Conservation (phyloP, 2,113 vertebrate genomes). For the Pygoscelis antarcticus region DNA sequence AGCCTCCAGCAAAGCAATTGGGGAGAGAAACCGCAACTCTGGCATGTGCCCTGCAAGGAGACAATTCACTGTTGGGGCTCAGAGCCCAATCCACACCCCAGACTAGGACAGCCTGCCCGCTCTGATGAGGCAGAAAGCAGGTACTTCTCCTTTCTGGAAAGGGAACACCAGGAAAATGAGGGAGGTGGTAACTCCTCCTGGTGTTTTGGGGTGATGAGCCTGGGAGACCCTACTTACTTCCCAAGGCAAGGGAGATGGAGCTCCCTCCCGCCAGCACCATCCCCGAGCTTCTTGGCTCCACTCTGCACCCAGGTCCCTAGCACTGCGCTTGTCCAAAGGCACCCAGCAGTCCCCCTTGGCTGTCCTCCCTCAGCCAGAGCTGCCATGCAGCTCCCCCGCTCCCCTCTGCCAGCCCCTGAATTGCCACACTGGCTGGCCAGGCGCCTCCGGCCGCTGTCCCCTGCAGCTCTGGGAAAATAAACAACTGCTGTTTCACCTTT, state of each 20-base stretch:
- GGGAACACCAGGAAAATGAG: background rate
- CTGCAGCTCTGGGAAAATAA: background rate
- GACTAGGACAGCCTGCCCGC: background rate
- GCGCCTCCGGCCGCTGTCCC: background rate
- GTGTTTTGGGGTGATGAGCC: background rate
- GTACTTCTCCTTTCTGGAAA: background rate
- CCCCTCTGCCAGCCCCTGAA: background rate
- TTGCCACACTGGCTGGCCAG: background rate
- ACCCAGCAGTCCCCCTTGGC: background rate
- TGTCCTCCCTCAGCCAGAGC: constrained; percentile 46
- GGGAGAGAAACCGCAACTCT: background rate
- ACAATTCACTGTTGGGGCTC: background rate
- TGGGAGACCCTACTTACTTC: background rate
- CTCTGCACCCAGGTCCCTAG: constrained; percentile 15
- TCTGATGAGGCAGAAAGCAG: background rate
- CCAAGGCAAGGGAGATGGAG: background rate
- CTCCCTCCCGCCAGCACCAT: background rate
- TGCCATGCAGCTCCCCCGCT: background rate
- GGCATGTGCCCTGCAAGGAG: background rate
- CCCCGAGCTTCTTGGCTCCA: constrained; percentile 8
- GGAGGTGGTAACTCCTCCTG: background rate
- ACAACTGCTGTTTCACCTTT: background rate
- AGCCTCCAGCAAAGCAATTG: background rate
- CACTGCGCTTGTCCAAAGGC: constrained; percentile 39
- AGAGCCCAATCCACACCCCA: background rate